Percentiles rank a stretch among this genome's conserved stretches.
These are phyloP conservation scores for Ricordea florida DNA, from an alignment of 92 coral and sea anemone genomes.

Conservation along the genomic window DNA sequence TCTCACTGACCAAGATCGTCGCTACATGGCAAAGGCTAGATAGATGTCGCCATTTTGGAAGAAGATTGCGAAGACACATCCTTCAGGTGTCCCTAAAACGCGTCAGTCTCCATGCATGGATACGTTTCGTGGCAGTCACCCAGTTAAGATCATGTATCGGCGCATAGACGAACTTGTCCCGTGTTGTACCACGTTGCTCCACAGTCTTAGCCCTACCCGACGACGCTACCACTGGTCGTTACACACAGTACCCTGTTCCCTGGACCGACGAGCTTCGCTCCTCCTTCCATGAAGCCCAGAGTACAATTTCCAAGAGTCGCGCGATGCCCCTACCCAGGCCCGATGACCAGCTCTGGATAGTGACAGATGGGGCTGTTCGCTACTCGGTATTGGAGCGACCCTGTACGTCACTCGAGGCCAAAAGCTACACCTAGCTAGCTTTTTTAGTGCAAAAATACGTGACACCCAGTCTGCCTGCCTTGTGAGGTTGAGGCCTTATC, in stretches of 20 bases:
- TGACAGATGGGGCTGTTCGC: neutral
- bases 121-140: too few relatives aligned
- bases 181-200: too few relatives aligned
- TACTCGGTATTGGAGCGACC: neutral
- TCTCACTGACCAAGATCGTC: too few relatives aligned
- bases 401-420: neutral
- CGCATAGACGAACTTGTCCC: too few relatives aligned
- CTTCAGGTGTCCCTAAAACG: too few relatives aligned
- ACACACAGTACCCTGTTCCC: neutral
- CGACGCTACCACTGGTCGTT: neutral
- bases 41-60: too few relatives aligned
- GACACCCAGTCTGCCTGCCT: neutral
- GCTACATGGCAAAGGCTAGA: too few relatives aligned
- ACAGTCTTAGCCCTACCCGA: too few relatives aligned
- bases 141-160: too few relatives aligned
- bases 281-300: neutral
- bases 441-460: neutral
- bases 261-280: neutral
- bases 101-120: too few relatives aligned
- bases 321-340: neutral
- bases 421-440: neutral
- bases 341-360: neutral
- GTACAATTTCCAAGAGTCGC: too few relatives aligned
- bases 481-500: neutral
- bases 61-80: too few relatives aligned